Evolutionary conservation across 2,888 invertebrate species (phyloP).

Genomic region (Piscicola geometra): DNA sequence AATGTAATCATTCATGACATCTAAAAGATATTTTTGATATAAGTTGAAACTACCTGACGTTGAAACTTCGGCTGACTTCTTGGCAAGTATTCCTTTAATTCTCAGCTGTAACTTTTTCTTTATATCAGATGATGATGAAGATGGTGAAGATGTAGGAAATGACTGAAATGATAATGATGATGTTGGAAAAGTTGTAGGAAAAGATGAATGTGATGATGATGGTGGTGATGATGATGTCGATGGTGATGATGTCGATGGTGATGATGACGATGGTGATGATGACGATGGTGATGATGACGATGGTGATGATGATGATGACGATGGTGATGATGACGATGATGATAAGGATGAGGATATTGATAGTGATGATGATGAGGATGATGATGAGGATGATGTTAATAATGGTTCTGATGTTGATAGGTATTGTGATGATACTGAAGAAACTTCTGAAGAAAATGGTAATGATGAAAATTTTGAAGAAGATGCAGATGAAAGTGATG

Average conservation of each 20-base stretch:
- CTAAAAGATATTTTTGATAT: no score
- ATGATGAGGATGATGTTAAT: slow-evolving; percentile 23
- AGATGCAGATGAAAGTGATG: slow-evolving; percentile 13
- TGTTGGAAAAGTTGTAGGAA: no score
- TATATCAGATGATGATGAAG: neutral
- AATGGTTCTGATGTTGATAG: slow-evolving; percentile 16
- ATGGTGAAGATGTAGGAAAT: no score
- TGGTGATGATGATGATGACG: slow-evolving; percentile 28
- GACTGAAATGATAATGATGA: no score
- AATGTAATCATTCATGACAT: no score
- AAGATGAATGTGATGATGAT: neutral
- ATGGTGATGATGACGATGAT: slow-evolving; percentile 25
- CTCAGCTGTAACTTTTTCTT: slow-evolving; percentile 11
- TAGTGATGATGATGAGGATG: slow-evolving; percentile 21
- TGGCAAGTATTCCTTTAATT: neutral
- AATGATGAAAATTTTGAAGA: slow-evolving; percentile 20
- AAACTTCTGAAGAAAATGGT: slow-evolving; percentile 11
- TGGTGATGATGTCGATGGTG: slow-evolving; percentile 25
- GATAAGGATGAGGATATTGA: slow-evolving; percentile 12
- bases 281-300: slow-evolving; percentile 29
- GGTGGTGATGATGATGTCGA: slow-evolving; percentile 10
- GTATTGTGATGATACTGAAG: slow-evolving; percentile 20
- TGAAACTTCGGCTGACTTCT: neutral
- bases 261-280: slow-evolving; percentile 27
- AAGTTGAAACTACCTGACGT: no score